phyloP scores from a whole-genome alignment of 2,888 invertebrate species.

The Ophion slaviceki region DNA sequence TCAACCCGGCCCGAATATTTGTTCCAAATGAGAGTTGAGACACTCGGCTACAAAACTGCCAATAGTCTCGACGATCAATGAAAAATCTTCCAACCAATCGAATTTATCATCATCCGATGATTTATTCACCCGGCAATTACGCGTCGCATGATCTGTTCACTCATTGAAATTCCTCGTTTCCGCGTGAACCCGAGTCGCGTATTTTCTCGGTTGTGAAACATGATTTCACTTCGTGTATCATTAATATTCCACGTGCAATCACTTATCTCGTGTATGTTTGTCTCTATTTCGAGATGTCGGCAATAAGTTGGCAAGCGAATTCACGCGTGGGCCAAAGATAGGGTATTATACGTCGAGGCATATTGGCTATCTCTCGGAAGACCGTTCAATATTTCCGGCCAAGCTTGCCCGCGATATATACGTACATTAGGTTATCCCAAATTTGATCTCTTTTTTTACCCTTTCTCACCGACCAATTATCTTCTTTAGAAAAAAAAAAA shows the following conservation, averaged over 20 bases:
- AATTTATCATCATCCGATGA: no score
- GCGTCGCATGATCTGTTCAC: neutral
- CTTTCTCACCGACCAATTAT: no score
- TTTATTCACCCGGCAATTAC: no score
- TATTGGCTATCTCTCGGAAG: conserved; percentile 77
- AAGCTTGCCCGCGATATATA: conserved; percentile 45
- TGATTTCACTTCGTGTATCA: neutral
- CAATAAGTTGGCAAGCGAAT: conserved; percentile 59
- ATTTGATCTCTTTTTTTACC: no score
- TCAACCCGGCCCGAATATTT: no score
- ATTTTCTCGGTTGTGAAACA: neutral
- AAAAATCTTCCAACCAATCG: no score
- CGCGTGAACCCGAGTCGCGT: neutral
- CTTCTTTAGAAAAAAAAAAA: no score
- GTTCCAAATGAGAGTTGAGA: no score
- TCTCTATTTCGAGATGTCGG: conserved; percentile 53
- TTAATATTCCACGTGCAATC: conserved; percentile 12
- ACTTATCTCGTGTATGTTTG: conserved; percentile 11
- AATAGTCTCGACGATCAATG: no score
- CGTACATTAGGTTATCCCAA: neutral
- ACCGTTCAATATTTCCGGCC: conserved; percentile 75
- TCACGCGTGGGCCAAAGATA: conserved; percentile 55
- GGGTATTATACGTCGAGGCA: conserved; percentile 70
- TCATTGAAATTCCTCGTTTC: neutral
- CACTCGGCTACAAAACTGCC: no score